Conservation (phyloP, 2,888 invertebrate species). For the Acanthosepion esculentum region DNA sequence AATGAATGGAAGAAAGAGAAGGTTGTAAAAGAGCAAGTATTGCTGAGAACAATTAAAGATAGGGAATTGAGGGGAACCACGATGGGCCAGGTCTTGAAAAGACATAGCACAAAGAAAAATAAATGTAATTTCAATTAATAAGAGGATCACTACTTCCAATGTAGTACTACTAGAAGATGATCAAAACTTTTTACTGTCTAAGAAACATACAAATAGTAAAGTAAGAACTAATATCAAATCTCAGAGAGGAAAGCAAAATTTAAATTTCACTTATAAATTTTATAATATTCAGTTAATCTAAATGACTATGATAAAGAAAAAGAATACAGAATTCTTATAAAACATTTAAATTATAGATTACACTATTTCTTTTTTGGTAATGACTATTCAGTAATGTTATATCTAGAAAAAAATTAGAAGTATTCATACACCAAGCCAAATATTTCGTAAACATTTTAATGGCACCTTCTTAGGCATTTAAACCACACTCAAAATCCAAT, state of each 20-base stretch:
- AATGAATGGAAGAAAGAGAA: too few relatives aligned
- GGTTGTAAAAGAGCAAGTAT: too few relatives aligned
- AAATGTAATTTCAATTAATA: background rate
- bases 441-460: background rate
- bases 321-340: background rate
- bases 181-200: background rate
- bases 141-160: background rate
- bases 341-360: background rate
- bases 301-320: background rate
- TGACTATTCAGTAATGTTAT: background rate
- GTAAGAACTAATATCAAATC: background rate
- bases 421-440: background rate
- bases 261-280: too few relatives aligned
- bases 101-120: too few relatives aligned
- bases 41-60: too few relatives aligned
- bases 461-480: background rate
- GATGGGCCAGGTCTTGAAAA: too few relatives aligned
- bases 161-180: background rate
- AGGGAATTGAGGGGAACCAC: too few relatives aligned
- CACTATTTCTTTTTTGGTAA: background rate
- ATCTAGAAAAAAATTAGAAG: background rate
- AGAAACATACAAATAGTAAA: background rate
- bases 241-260: background rate
- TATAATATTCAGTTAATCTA: background rate
- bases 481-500: background rate